phyloP scores from a whole-genome alignment of 2,797 vertebrate species.

The Decapterus maruadsi region DNA sequence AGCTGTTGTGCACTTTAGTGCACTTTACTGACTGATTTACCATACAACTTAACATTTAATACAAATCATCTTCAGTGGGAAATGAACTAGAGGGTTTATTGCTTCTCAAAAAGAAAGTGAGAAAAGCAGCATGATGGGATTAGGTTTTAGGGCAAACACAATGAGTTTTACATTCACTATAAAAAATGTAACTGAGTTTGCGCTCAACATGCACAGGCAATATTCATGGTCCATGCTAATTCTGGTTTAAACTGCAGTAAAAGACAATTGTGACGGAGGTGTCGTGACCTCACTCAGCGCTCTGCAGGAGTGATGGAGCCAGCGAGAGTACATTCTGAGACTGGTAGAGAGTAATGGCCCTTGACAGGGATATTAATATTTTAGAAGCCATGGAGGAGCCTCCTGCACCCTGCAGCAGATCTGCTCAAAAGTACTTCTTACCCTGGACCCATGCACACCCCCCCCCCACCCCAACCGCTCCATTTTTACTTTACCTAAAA shows the following conservation, averaged over 20 bases:
- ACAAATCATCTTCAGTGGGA: neutral
- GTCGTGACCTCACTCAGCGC: constrained; percentile 44
- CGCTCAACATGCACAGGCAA: neutral
- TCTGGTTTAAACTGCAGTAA: constrained; percentile 32
- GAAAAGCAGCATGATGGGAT: neutral
- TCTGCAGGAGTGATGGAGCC: constrained; percentile 62
- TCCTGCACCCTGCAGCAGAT: constrained; percentile 43
- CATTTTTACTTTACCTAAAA: constrained; percentile 37
- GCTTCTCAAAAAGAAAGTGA: neutral
- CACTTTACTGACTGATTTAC: neutral
- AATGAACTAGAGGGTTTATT: neutral
- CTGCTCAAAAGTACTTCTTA: constrained; percentile 41
- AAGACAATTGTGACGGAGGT: constrained; percentile 7
- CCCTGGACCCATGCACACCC: too few relatives aligned
- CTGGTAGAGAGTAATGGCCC: constrained; percentile 66
- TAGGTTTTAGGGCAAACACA: constrained; percentile 2
- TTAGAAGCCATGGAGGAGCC: constrained; percentile 61
- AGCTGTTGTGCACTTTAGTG: too few relatives aligned
- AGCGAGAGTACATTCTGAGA: constrained; percentile 57
- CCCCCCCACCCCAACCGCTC: neutral
- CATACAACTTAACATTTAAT: neutral
- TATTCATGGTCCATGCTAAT: constrained; percentile 21
- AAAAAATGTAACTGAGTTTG: neutral
- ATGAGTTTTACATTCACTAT: neutral
- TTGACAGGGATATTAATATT: constrained; percentile 79